phyloP scores from a whole-genome alignment of 2,797 vertebrate genomes.

The Monodelphis domestica region DNA sequence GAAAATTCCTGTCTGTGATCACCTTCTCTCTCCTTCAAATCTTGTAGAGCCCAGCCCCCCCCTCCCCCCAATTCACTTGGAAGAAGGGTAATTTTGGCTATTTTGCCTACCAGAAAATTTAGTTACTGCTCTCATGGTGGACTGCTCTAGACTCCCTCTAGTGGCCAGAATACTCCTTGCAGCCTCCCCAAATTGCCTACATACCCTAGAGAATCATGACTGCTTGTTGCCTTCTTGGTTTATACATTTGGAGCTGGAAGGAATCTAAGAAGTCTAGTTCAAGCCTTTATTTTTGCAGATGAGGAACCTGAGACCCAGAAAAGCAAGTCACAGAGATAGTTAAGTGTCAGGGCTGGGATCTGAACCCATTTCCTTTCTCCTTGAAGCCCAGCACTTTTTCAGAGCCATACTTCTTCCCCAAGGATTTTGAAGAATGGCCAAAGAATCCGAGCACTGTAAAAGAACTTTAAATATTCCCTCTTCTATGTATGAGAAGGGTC shows the following conservation, averaged over 20 bases:
- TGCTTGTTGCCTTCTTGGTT: background rate
- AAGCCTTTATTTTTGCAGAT: background rate
- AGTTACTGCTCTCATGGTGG: background rate
- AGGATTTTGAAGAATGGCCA: too few relatives aligned
- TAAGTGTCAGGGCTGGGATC: background rate
- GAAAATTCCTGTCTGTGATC: background rate
- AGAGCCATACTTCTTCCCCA: too few relatives aligned
- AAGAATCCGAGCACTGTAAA: background rate
- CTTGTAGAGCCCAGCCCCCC: too few relatives aligned
- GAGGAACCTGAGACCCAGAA: background rate
- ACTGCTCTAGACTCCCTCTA: background rate
- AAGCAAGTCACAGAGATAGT: slow-evolving; percentile 10
- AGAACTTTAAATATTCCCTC: background rate
- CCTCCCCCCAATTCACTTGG: background rate
- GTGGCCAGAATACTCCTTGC: background rate
- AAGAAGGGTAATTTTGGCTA: background rate
- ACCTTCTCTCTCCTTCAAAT: background rate
- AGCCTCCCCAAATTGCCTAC: background rate
- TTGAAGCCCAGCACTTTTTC: background rate
- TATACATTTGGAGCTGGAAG: background rate
- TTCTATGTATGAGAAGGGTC: background rate
- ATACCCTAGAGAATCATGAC: background rate
- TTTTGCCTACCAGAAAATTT: background rate
- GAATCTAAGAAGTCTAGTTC: background rate
- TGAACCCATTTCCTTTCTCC: background rate